Evolutionary conservation across 2,113 vertebrate genomes (phyloP).

Genomic region (Grantiella picta): DNA sequence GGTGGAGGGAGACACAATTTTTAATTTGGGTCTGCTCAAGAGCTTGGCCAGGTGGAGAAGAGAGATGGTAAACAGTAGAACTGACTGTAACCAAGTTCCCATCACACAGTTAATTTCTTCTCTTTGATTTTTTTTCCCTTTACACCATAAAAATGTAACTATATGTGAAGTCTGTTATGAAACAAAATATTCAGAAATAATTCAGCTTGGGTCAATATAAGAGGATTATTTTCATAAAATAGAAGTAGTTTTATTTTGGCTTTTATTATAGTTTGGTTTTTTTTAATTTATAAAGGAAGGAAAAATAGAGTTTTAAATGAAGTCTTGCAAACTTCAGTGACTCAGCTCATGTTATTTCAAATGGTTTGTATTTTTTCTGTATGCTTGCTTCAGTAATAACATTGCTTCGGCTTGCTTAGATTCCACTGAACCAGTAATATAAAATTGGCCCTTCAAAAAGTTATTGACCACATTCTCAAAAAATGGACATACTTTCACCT

Average conservation of each 20-base stretch:
- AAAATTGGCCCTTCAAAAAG: background rate
- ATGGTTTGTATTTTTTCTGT: background rate
- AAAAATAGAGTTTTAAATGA: background rate
- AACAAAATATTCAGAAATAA: background rate
- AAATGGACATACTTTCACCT: background rate
- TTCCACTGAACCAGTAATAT: background rate
- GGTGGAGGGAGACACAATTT: background rate
- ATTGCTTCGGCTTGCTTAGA: background rate
- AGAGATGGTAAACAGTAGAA: background rate
- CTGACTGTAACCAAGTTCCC: background rate
- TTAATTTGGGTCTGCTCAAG: background rate
- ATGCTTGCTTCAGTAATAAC: background rate
- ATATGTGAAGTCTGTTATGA: background rate
- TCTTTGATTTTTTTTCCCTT: background rate
- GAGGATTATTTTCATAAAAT: background rate
- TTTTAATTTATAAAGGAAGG: background rate
- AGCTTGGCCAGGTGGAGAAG: background rate
- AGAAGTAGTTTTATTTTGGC: background rate
- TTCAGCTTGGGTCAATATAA: background rate
- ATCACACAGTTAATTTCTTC: background rate
- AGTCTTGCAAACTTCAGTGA: background rate
- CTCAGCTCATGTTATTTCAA: background rate
- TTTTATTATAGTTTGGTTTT: background rate
- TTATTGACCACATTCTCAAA: background rate
- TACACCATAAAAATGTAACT: background rate